These are phyloP conservation scores for Xestia rhomboidea DNA, from an alignment of 2,888 invertebrate species.

Conservation along the genomic window DNA sequence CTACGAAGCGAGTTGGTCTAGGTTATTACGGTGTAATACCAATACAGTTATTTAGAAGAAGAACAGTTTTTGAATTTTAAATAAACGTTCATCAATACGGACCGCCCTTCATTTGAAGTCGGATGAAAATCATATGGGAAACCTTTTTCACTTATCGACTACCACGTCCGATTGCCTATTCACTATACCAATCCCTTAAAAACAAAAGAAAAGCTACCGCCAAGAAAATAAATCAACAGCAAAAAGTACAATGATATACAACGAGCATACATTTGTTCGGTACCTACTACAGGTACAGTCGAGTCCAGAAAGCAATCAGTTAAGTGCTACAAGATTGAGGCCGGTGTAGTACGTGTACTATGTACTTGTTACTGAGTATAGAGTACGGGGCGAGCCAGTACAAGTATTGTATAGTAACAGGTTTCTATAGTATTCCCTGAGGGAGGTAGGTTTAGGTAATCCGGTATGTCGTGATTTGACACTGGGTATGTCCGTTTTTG, in stretches of 20 bases:
- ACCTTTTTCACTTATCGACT: background rate
- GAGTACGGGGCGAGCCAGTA: slow-evolving; percentile 45
- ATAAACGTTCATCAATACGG: rapidly evolving
- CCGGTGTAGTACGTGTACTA: slow-evolving; percentile 12
- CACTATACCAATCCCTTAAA: slow-evolving; percentile 10
- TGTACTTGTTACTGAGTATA: slow-evolving; percentile 37
- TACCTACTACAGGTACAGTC: slow-evolving; percentile 49
- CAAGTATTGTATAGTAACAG: slow-evolving; percentile 18
- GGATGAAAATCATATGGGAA: too few species aligned
- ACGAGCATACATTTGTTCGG: slow-evolving; percentile 54
- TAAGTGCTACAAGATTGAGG: slow-evolving; percentile 80
- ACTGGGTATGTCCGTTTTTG: slow-evolving; percentile 26
- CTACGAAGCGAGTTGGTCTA: too few species aligned
- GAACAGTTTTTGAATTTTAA: too few species aligned
- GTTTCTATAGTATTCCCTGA: slow-evolving; percentile 48
- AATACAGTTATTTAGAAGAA: too few species aligned
- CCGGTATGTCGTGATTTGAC: slow-evolving; percentile 51
- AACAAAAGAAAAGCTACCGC: slow-evolving; percentile 26
- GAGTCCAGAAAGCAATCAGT: slow-evolving; percentile 79
- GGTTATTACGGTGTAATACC: too few species aligned
- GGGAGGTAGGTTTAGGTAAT: slow-evolving; percentile 54
- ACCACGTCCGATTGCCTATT: background rate
- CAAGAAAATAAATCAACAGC: slow-evolving; percentile 58
- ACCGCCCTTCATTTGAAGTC: too few species aligned
- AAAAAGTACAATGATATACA: slow-evolving; percentile 59